Conservation (phyloP, 2,113 vertebrate genomes). For the Etia nguti region DNA sequence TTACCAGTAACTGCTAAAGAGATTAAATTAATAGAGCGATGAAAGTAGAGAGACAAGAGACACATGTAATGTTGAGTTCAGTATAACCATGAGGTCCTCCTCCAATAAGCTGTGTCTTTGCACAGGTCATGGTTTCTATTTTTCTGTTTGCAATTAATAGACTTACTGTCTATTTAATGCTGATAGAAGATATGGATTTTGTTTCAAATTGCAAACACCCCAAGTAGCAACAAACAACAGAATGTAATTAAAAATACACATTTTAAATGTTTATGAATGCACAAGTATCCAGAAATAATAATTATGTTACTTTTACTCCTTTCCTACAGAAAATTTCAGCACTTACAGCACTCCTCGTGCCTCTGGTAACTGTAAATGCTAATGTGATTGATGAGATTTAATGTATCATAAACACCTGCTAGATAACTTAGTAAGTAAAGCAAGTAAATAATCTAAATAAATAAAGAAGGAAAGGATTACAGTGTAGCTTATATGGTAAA, state of each 20-base stretch:
- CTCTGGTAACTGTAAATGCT: accelerated
- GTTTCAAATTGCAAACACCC: neutral
- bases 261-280: accelerated
- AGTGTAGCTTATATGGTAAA: accelerated
- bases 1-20: accelerated
- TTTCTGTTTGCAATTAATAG: neutral
- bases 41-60: accelerated
- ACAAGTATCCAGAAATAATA: accelerated
- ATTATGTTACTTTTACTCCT: neutral
- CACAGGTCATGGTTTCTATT: accelerated
- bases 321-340: no score
- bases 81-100: neutral
- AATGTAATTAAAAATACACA: accelerated
- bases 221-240: accelerated
- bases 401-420: accelerated
- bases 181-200: accelerated
- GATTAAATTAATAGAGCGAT: neutral
- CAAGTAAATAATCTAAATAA: accelerated
- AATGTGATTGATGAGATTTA: accelerated
- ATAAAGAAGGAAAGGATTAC: accelerated
- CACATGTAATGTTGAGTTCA: no score
- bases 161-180: accelerated
- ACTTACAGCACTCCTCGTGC: neutral
- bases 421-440: neutral
- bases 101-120: accelerated